Conservation (phyloP, 2,888 invertebrate species). For the Electrophaes corylata region DNA sequence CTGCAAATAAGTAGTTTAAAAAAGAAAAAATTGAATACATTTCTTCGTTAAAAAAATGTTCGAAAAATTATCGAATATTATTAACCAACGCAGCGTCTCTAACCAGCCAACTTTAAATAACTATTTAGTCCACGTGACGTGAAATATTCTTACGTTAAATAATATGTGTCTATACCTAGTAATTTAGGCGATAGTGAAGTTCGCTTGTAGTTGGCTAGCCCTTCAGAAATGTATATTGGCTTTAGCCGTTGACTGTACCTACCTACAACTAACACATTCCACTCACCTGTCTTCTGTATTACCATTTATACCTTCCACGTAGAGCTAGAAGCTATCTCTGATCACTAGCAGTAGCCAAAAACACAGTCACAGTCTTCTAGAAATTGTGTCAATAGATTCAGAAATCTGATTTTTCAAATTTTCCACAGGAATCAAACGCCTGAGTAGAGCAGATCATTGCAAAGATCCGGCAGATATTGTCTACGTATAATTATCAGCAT, state of each 20-base stretch:
- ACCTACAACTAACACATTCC: slow-evolving; percentile 56
- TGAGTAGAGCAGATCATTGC: slow-evolving; percentile 95
- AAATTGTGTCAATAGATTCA: slow-evolving; percentile 53
- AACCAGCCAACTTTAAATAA: too few species aligned
- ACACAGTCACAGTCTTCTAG: slow-evolving; percentile 62
- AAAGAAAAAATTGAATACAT: too few species aligned
- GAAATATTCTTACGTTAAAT: too few species aligned
- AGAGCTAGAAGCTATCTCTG: slow-evolving; percentile 64
- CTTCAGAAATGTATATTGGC: too few species aligned
- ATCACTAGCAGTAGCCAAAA: slow-evolving; percentile 66
- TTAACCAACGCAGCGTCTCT: too few species aligned
- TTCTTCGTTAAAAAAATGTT: too few species aligned
- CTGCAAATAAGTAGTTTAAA: too few species aligned
- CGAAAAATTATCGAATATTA: too few species aligned
- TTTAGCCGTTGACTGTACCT: background rate
- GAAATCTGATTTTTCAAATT: slow-evolving; percentile 74
- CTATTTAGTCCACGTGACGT: too few species aligned
- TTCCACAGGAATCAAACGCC: slow-evolving; percentile 93
- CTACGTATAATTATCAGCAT: slow-evolving; percentile 89
- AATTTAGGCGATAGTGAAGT: too few species aligned
- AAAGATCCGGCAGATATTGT: slow-evolving; percentile 91
- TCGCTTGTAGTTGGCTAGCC: too few species aligned
- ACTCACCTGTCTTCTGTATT: slow-evolving; percentile 54
- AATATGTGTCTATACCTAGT: too few species aligned
- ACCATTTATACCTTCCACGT: slow-evolving; percentile 62